Evolutionary conservation across 2,113 vertebrate genomes (phyloP).

Genomic region (Amazona guildingii): DNA sequence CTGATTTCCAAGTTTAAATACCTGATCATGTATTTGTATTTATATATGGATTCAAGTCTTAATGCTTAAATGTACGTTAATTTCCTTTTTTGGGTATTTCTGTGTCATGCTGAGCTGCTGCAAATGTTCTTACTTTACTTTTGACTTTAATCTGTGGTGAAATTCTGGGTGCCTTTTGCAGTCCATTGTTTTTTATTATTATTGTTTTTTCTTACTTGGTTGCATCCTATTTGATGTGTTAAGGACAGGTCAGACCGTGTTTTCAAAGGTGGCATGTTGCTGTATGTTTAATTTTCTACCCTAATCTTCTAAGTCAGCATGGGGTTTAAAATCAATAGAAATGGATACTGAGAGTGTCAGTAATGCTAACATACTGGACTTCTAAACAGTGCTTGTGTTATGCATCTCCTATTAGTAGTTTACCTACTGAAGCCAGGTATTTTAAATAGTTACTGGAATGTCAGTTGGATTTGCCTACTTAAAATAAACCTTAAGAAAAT

Average conservation of each 20-base stretch:
- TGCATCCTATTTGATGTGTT: not conserved
- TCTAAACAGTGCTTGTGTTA: not conserved
- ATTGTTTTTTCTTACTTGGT: not conserved
- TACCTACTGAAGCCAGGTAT: not conserved
- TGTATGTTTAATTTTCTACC: not conserved
- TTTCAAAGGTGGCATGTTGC: not conserved
- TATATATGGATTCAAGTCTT: not conserved
- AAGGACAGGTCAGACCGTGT: not conserved
- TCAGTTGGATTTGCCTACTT: not conserved
- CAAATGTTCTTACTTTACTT: not conserved
- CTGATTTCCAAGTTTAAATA: not conserved
- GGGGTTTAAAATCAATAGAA: not conserved
- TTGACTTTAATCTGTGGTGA: not conserved
- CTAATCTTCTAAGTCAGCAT: not conserved
- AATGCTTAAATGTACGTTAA: not conserved
- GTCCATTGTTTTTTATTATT: not conserved
- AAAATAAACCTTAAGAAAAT: constrained; percentile 23
- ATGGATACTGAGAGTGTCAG: not conserved
- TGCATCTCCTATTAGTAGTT: constrained; percentile 11
- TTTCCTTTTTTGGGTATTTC: not conserved
- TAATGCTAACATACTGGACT: not conserved
- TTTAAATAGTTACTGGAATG: constrained; percentile 15
- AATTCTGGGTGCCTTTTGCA: not conserved
- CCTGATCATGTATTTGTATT: not conserved
- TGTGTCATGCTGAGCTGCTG: not conserved